These are phyloP conservation scores for Chesias legatella DNA, from an alignment of 2,888 invertebrate species.

Conservation along the genomic window DNA sequence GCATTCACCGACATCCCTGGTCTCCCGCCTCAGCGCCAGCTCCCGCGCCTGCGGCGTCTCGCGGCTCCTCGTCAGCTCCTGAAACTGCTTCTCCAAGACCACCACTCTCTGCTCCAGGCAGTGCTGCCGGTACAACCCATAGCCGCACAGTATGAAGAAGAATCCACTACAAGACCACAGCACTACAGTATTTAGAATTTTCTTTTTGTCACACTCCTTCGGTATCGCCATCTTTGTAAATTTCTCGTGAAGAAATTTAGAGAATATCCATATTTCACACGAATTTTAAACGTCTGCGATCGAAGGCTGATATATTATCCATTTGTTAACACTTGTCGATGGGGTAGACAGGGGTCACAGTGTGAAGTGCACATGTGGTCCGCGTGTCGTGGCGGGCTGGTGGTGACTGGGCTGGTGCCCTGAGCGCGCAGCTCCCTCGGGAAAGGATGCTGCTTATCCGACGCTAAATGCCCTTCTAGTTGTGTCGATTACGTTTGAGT, in stretches of 20 bases:
- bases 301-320: neutral
- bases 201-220: constrained; percentile 47
- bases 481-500: constrained; percentile 69
- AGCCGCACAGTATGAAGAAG: constrained; percentile 58
- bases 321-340: neutral
- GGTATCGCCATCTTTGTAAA: constrained; percentile 49
- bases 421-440: constrained; percentile 58
- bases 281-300: constrained; percentile 7
- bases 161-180: constrained; percentile 68
- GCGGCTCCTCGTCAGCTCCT: constrained; percentile 36
- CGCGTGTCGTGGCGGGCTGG: constrained; percentile 34
- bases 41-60: constrained; percentile 31
- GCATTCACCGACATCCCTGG: constrained; percentile 65
- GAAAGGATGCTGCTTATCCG: constrained; percentile 71
- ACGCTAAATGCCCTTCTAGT: constrained; percentile 74
- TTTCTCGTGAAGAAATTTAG: neutral
- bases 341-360: constrained; percentile 9
- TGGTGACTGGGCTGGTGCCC: constrained; percentile 45
- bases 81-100: constrained; percentile 54
- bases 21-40: constrained; percentile 48
- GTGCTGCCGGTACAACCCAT: constrained; percentile 63
- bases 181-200: constrained; percentile 62
- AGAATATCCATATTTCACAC: neutral
- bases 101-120: constrained; percentile 59
- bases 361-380: constrained; percentile 41